phyloP scores from a whole-genome alignment of 2,113 vertebrate species.

The Rattus rattus region DNA sequence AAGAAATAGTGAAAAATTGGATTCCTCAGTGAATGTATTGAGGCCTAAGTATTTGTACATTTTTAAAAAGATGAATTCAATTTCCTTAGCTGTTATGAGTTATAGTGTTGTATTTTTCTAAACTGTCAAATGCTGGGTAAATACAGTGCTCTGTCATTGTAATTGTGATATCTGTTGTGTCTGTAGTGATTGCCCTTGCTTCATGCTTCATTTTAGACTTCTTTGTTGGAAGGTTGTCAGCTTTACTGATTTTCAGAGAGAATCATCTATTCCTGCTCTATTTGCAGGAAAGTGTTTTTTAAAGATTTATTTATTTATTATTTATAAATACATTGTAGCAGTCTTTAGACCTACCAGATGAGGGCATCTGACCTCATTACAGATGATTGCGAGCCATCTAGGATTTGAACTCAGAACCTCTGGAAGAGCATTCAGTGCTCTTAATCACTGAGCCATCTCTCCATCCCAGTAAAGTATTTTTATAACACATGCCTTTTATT shows the following conservation, averaged over 20 bases:
- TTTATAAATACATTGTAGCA: too few relatives aligned
- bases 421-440: too few relatives aligned
- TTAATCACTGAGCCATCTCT: too few relatives aligned
- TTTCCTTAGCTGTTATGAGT: conserved; percentile 14
- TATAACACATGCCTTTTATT: neutral
- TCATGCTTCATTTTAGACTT: neutral
- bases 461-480: neutral
- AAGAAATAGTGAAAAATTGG: neutral
- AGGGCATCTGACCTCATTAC: too few relatives aligned
- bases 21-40: neutral
- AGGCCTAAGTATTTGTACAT: neutral
- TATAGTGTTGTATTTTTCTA: neutral
- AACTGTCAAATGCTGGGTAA: neutral
- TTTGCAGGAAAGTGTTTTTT: conserved; percentile 1
- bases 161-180: neutral
- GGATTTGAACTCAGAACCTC: too few relatives aligned
- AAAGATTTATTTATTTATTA: too few relatives aligned
- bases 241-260: conserved; percentile 26
- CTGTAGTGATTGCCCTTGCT: neutral
- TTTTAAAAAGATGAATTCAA: neutral
- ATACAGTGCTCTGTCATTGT: neutral
- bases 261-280: neutral
- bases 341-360: too few relatives aligned
- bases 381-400: too few relatives aligned
- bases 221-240: neutral